Evolutionary conservation across 2,888 invertebrate genomes (phyloP), one percentile per base, ranked within the genome.

Genomic region (Elegia similella): DNA sequence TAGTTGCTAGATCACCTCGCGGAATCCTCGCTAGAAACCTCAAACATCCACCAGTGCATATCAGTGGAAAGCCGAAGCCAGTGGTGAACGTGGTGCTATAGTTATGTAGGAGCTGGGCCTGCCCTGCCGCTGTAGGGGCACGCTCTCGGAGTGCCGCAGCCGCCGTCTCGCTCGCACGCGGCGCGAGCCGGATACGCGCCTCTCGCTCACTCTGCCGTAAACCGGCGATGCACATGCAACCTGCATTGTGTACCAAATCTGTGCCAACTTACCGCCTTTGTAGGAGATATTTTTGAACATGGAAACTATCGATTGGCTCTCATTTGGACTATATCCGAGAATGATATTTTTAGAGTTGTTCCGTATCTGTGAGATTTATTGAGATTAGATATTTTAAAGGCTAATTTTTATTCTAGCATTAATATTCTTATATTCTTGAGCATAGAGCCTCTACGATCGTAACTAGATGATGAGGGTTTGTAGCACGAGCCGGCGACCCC

Each of bases 151-250:
- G 74, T 74, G 79, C 82, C 85, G 85, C 86, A 84, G 82, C 80
- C 76, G 69, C 65, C 73, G 73, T 86, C 85, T 69, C 80, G 63
- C 73, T 86, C 84, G 63, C 76, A 65, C 82, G 67, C 75, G 72
- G 67, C 60, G 61, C 59, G 57, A 59, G 48, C 56, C 56, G 62
- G 62, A 60, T 66, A 67, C 68, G 61, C 72, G 73, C 71, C 68
- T 77, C 80, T 76, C 82, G 68, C 76, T 82, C 80, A 70, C 76
- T 75, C 80, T 68, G 70, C 74, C 73, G 75, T 73, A 68, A 67
- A 60, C 64, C 61, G 63, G 64, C 60, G 68, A 68, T 88, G 87
- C 88, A 88, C 82, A 80, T 86, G 86, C 87, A 83, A 72, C 68
- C 75, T 78, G 83, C 78, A 80, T 78, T 80, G 78, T 80, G 78